A percentile compares a stretch with the other conserved stretches of the same genome.
These are phyloP conservation scores for Lycaon pictus DNA, from an alignment of 2,113 vertebrate species.

Conservation along the genomic window DNA sequence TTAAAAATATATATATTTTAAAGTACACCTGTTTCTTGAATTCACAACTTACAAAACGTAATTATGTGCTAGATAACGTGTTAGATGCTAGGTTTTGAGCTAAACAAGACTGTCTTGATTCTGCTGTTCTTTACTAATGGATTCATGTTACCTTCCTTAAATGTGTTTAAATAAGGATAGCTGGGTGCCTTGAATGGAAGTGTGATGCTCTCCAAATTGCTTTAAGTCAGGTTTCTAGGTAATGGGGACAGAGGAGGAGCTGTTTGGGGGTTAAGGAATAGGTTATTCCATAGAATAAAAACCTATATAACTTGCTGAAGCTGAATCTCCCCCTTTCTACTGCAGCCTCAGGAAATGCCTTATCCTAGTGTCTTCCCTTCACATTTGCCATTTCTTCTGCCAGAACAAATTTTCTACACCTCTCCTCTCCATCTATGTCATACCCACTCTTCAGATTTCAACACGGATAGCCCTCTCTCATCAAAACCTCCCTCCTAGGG, in stretches of 20 bases:
- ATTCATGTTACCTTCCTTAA: not conserved
- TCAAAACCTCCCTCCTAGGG: not conserved
- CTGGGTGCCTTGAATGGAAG: not conserved
- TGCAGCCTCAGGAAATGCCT: not conserved
- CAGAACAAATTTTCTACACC: not conserved
- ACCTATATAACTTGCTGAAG: not conserved
- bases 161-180: not conserved
- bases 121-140: not conserved
- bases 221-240: not conserved
- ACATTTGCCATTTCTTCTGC: not conserved
- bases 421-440: not conserved
- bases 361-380: not conserved
- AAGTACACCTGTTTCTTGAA: slow-evolving; percentile 2
- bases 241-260: not conserved
- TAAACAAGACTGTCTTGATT: not conserved
- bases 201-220: not conserved
- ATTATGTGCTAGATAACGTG: not conserved
- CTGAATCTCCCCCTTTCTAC: not conserved
- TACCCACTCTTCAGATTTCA: not conserved
- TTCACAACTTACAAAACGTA: slow-evolving; percentile 18
- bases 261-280: not conserved
- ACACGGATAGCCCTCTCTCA: not conserved
- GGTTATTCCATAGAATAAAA: not conserved
- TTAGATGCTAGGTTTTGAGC: not conserved
- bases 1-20: not conserved